Percentiles rank a stretch among this genome's conserved stretches.
Conservation (phyloP, 2,113 vertebrate genomes). For the Ifrita kowaldi region DNA sequence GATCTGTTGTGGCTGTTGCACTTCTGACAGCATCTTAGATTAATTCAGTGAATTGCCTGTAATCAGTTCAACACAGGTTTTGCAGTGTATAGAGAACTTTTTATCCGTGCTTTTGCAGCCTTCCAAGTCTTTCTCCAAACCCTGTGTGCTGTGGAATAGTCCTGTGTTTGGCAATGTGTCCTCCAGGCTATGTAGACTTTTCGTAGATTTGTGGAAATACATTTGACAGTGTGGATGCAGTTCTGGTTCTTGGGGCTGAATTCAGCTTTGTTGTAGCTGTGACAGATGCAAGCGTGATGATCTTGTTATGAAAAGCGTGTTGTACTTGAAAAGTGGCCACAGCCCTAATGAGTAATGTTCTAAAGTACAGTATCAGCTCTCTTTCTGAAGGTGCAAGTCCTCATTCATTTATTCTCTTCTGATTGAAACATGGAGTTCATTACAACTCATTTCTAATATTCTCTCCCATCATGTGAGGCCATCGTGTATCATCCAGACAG, state of each 20-base stretch:
- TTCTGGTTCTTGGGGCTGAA: not conserved
- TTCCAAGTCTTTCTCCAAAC: not conserved
- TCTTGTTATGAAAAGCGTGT: not conserved
- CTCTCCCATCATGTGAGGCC: not conserved
- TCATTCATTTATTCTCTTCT: slow-evolving; percentile 31
- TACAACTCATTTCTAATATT: slow-evolving; percentile 31
- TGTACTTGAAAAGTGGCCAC: slow-evolving; percentile 12
- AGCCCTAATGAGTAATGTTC: slow-evolving; percentile 9
- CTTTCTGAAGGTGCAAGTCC: slow-evolving; percentile 17
- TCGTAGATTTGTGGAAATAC: not conserved
- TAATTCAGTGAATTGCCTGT: not conserved
- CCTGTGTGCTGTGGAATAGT: not conserved
- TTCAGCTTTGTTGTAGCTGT: not conserved
- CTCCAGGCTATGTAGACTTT: not conserved
- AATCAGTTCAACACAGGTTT: not conserved
- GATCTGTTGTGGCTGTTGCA: not conserved
- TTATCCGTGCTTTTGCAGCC: not conserved
- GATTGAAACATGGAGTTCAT: slow-evolving; percentile 45
- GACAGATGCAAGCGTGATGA: slow-evolving; percentile 22
- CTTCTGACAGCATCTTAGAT: not conserved
- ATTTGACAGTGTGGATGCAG: not conserved
- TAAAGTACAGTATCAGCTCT: not conserved
- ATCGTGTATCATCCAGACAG: not conserved
- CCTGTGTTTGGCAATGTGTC: not conserved
- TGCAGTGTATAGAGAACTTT: not conserved